phyloP scores from a whole-genome alignment of 2,888 invertebrate genomes.

The Alsophila aescularia region DNA sequence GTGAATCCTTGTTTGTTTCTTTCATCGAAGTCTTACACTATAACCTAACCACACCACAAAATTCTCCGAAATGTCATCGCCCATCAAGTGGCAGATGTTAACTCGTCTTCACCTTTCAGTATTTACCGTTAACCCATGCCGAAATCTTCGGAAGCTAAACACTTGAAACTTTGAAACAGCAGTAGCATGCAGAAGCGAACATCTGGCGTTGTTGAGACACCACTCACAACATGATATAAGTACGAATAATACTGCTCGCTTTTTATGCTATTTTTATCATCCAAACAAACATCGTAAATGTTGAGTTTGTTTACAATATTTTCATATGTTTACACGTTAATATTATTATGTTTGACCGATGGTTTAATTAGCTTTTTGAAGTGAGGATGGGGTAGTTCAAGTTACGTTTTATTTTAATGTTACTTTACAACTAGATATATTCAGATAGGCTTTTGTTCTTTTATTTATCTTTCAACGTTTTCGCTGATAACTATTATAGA shows the following conservation, averaged over 20 bases:
- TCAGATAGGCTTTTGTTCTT: no score
- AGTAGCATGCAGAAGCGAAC: slow-evolving; percentile 25
- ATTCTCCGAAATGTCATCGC: slow-evolving; percentile 13
- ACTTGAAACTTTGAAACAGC: slow-evolving; percentile 21
- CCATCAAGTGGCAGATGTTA: slow-evolving; percentile 23
- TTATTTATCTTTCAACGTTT: no score
- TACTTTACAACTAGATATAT: no score
- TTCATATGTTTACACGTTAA: slow-evolving; percentile 21
- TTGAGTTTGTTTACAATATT: slow-evolving; percentile 45
- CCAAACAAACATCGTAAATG: slow-evolving; percentile 47
- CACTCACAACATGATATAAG: slow-evolving; percentile 16
- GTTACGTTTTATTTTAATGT: background rate
- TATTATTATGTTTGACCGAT: slow-evolving; percentile 23
- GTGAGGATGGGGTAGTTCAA: background rate
- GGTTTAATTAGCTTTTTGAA: slow-evolving; percentile 19
- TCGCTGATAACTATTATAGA: no score
- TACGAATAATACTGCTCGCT: slow-evolving; percentile 35
- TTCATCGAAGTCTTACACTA: no score
- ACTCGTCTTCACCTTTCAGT: slow-evolving; percentile 28
- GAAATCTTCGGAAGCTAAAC: slow-evolving; percentile 27
- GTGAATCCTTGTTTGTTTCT: no score
- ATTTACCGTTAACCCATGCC: slow-evolving; percentile 28
- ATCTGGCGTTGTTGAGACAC: slow-evolving; percentile 32
- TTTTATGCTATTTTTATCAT: slow-evolving; percentile 43
- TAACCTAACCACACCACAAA: background rate